Base-by-base conservation (phyloP, 2,797 vertebrate species). In the Podarcis lilfordi region DNA sequence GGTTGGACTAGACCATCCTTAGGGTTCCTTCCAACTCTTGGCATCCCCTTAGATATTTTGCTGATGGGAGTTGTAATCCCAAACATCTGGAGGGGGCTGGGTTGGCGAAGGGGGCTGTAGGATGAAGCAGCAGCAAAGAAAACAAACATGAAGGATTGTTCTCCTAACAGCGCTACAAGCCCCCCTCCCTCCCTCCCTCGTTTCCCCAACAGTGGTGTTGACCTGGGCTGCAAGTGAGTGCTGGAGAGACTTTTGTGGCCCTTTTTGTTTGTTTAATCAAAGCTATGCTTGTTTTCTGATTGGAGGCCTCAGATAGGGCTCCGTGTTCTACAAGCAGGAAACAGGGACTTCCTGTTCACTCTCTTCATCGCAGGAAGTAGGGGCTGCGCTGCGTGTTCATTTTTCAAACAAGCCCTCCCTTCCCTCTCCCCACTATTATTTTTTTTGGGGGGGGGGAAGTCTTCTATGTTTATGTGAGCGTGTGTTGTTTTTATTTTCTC, bases 251-350 rank as follows among this genome's bases (percentile, higher is more conserved):
- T 37, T 29, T 94, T 84, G 29, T 35, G 1, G 85, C 84, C 1
- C 87, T 74, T 94, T 74, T 94, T 95, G 94, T 95, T 96, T 95
- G 94, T 92, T 93, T 91, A 89, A 91, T 94, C 40, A 94, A 89
- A 93, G 93, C 25, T 90, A 74, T 96, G 96, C 97, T 95, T 97
- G 95, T 96, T 95, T 97, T 97, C 59, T 96, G 98, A 98, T 98
- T 98, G 96, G 95, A 94, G 96, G 96, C 96, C 95, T 93, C 96
- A 91, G 97, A 97, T 95, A 97, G 98, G 97, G 97, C 96, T 96
- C 97, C 98, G 50, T 98, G 98, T 98, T 98, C 94, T 97, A 91
- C 92, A 96, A 96, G 96, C 98, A 98, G 98, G 98, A 98, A 98
- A 96, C 96, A 91, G 92, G 94, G 96, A 96, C 97, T 97, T 97